Evolutionary conservation across 2,888 invertebrate genomes (phyloP).

Genomic region (Leptothorax acervorum): DNA sequence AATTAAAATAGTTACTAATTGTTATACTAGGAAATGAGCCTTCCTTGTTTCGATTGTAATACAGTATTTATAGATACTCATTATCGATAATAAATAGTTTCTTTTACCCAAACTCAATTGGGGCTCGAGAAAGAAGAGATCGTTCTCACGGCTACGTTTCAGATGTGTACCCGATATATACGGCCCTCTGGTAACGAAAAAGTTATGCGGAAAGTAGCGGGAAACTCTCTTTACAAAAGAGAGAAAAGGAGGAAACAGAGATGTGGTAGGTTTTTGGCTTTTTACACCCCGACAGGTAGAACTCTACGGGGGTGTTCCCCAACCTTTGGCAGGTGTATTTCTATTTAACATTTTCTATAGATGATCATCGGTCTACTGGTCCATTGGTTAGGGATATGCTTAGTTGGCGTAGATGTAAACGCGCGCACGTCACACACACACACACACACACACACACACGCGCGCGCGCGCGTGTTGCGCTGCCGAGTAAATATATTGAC

Average conservation of each 20-base stretch:
- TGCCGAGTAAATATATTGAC: conserved; percentile 67
- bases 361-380: conserved; percentile 13
- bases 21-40: background rate
- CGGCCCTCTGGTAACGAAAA: conserved; percentile 54
- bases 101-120: background rate
- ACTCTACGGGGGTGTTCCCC: conserved; percentile 78
- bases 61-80: background rate
- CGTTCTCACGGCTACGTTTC: conserved; percentile 56
- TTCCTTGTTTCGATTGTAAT: background rate
- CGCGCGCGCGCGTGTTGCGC: background rate
- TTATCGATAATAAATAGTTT: conserved; percentile 6
- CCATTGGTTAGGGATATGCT: background rate
- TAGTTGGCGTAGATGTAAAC: background rate
- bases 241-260: conserved; percentile 20
- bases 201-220: conserved; percentile 62
- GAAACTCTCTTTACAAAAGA: conserved; percentile 65
- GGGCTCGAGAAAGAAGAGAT: background rate
- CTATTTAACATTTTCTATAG: conserved; percentile 62
- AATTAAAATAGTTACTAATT: background rate
- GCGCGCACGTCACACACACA: background rate
- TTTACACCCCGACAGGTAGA: conserved; percentile 78
- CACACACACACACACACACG: background rate
- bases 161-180: conserved; percentile 40
- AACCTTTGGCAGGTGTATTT: conserved; percentile 81
- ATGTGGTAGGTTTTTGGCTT: conserved; percentile 64